These are phyloP conservation scores for Anarsia innoxiella DNA, from an alignment of 2,888 invertebrate genomes.

Conservation along the genomic window DNA sequence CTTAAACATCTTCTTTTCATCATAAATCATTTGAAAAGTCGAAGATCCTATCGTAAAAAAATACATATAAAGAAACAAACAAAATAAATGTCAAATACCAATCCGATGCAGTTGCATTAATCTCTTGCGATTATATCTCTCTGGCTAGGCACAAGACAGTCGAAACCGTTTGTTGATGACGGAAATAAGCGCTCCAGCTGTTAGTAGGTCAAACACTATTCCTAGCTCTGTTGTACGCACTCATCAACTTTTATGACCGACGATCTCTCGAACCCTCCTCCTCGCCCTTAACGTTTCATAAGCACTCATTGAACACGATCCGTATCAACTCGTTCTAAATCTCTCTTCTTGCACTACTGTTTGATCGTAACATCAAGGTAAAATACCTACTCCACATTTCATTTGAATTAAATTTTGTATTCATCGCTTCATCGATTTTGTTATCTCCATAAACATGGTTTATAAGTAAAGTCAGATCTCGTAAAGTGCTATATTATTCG, in stretches of 20 bases:
- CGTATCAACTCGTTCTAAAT: too few species aligned
- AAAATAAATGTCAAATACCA: conserved; percentile 5
- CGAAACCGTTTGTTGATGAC: conserved; percentile 56
- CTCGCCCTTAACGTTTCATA: not conserved
- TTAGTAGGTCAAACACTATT: conserved; percentile 72
- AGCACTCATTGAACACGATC: too few species aligned
- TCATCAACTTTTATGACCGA: not conserved
- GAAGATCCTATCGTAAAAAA: too few species aligned
- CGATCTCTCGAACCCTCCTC: not conserved
- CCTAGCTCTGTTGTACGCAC: conserved; percentile 62
- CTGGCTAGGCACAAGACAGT: conserved; percentile 26
- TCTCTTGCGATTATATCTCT: conserved; percentile 21
- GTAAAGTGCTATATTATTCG: too few species aligned
- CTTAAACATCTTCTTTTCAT: too few species aligned
- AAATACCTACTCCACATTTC: too few species aligned
- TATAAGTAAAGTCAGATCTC: too few species aligned
- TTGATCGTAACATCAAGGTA: conserved; percentile 5
- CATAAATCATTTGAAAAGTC: too few species aligned
- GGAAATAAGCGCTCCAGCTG: conserved; percentile 72
- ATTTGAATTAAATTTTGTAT: too few species aligned
- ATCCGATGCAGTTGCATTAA: conserved; percentile 27
- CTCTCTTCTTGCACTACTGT: conserved; percentile 1
- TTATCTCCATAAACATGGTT: too few species aligned
- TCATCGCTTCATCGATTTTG: too few species aligned
- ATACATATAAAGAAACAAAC: too few species aligned